Percentiles rank a stretch among this genome's conserved stretches.
These are phyloP conservation scores for Trissolcus brochymenae DNA, from an alignment of 2,888 invertebrate genomes.

Conservation along the genomic window DNA sequence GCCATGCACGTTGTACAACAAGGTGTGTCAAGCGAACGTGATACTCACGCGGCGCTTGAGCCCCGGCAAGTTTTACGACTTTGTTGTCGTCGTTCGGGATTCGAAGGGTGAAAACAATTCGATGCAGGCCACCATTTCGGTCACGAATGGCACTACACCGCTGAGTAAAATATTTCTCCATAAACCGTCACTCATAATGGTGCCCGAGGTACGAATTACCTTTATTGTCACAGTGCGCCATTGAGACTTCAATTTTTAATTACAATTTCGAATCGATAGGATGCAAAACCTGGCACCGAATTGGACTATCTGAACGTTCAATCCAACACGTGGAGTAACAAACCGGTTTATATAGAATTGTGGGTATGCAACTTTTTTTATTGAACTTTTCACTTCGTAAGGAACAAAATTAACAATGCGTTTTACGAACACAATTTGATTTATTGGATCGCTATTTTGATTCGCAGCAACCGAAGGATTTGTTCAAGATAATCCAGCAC, in stretches of 20 bases:
- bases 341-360: constrained; percentile 88
- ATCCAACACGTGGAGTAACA: constrained; percentile 86
- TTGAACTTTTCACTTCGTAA: neutral
- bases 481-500: constrained; percentile 87
- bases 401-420: too few species aligned
- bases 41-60: constrained; percentile 86
- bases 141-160: constrained; percentile 90
- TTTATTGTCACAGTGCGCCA: neutral
- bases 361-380: constrained; percentile 80
- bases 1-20: constrained; percentile 90
- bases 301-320: constrained; percentile 88
- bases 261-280: constrained; percentile 77
- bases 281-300: constrained; percentile 86
- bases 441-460: constrained; percentile 7
- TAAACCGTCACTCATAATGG: constrained; percentile 85
- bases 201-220: constrained; percentile 81
- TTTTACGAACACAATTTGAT: neutral
- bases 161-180: constrained; percentile 89
- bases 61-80: constrained; percentile 90
- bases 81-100: constrained; percentile 84
- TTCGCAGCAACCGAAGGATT: constrained; percentile 75
- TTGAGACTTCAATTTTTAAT: constrained; percentile 19
- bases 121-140: constrained; percentile 87
- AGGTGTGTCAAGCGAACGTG: constrained; percentile 92
- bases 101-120: constrained; percentile 86